Evolutionary conservation across 2,888 invertebrate species (phyloP), one percentile per base, ranked within the genome.

Genomic region (Metopia argyrocephala): DNA sequence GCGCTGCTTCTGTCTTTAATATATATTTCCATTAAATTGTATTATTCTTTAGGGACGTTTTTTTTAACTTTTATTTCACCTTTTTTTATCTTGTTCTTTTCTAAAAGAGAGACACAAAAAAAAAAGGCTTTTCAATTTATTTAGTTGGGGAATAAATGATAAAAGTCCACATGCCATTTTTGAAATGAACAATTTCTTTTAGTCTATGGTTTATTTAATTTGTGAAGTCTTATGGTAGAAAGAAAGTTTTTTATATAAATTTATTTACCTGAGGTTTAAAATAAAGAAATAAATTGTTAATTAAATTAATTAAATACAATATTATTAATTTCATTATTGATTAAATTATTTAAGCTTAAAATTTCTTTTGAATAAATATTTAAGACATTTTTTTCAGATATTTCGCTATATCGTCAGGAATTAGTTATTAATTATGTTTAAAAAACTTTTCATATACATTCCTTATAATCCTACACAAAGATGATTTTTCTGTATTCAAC

Each of bases 1-100:
- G 52, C n/a, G 27, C 48, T 23, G 56, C 66, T 56, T 56, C 25
- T 54, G 45, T 45, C 18, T 56, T 68, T 68, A 20, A 46, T 59
- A 50, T 61, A 50, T 50, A 31, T 31, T 50, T 59, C 28, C 31
- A 54, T 15, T 70, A 31, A 50, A 31, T 70, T 70, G n/a, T 68
- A 4, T 15, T 12, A 70, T 27, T 25, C 25, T 50, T 25, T 3
- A 18, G 59, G 18, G 48, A 61, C 18, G 31, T 9, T 4, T 12
- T 9, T 2, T 2, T 15, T 25, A 9, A 12, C 3, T 54, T 1
- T 0, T 3, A 21, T 2, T 52, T 9, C 21, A 0, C 21, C 12
- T 52, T 23, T 52, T 2, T 52, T 23, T 20, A 9, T 20, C 6
- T 48, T 1, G 20, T 48, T 48, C 5, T 38, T 0, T 15, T 38